Evolutionary conservation across 2,888 invertebrate genomes (phyloP).

Genomic region (Leucoma salicis): DNA sequence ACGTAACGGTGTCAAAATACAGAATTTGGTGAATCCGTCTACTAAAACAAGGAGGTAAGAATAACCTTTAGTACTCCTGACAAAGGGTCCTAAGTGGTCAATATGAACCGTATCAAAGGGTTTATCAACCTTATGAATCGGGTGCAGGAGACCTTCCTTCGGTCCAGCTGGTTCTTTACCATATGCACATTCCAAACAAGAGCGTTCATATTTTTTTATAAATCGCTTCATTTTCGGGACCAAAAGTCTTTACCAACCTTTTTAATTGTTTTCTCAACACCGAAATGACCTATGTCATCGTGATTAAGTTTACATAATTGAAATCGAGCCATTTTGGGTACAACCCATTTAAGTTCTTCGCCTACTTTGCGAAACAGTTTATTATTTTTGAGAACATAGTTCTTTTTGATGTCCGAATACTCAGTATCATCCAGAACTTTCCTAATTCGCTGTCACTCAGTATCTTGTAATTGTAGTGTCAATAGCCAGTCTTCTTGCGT

Average conservation of each 20-base stretch:
- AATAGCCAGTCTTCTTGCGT: constrained; percentile 13
- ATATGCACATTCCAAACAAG: constrained; percentile 8
- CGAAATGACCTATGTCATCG: constrained; percentile 28
- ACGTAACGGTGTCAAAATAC: no score
- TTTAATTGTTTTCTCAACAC: constrained; percentile 23
- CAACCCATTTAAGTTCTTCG: constrained; percentile 22
- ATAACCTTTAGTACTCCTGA: no score
- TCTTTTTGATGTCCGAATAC: constrained; percentile 15
- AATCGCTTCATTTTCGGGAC: constrained; percentile 8
- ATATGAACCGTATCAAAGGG: no score
- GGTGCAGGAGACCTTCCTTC: no score
- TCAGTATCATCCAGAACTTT: constrained; percentile 13
- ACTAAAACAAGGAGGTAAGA: no score
- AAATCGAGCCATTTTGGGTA: constrained; percentile 27
- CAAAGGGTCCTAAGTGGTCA: neutral
- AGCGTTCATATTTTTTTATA: constrained; percentile 6
- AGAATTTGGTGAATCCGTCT: no score
- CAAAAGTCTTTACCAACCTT: constrained; percentile 3
- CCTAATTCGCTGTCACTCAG: constrained; percentile 16
- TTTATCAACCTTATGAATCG: no score
- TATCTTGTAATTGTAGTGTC: constrained; percentile 20
- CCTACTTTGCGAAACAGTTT: constrained; percentile 4
- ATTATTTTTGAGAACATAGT: constrained; percentile 23
- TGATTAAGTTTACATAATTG: constrained; percentile 26
- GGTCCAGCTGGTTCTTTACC: constrained; percentile 12